Evolutionary conservation across 2,797 vertebrate genomes (phyloP).

Genomic region (Choloepus didactylus): DNA sequence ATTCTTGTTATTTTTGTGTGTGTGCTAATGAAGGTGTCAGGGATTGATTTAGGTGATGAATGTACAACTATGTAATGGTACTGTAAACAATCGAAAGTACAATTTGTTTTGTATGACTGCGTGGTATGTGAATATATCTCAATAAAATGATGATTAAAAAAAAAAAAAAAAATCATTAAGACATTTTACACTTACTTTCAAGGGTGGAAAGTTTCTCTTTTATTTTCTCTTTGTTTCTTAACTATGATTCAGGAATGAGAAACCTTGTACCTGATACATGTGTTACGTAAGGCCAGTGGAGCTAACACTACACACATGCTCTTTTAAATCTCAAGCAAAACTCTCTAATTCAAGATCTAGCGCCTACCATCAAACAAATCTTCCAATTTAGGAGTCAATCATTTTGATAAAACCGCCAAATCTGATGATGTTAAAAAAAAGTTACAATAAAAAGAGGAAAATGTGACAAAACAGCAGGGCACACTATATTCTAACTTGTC

Average conservation of each 20-base stretch:
- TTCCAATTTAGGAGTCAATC: conserved; percentile 75
- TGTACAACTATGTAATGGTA: too few relatives aligned
- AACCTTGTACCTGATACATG: not conserved
- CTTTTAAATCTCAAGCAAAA: conserved; percentile 59
- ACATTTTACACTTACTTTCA: conserved; percentile 48
- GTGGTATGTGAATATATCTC: too few relatives aligned
- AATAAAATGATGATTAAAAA: too few relatives aligned
- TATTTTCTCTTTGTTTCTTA: conserved; percentile 59
- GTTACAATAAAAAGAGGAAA: conserved; percentile 66
- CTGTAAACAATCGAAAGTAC: too few relatives aligned
- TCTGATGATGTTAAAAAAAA: conserved; percentile 72
- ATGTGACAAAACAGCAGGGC: conserved; percentile 75
- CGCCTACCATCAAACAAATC: conserved; percentile 67
- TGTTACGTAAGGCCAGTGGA: not conserved
- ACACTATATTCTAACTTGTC: conserved; percentile 72
- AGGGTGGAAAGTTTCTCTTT: conserved; percentile 42
- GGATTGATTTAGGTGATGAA: too few relatives aligned
- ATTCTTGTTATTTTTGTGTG: too few relatives aligned
- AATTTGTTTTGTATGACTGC: too few relatives aligned
- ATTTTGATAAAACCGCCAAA: conserved; percentile 75
- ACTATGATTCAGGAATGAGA: conserved; percentile 48
- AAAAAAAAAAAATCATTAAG: conserved; percentile 25
- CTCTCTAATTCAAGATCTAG: conserved; percentile 42
- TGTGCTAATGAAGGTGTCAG: too few relatives aligned
- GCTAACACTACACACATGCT: not conserved